phyloP scores from a whole-genome alignment of 1,140 invertebrate genomes.

The Meloidogyne floridensis region DNA sequence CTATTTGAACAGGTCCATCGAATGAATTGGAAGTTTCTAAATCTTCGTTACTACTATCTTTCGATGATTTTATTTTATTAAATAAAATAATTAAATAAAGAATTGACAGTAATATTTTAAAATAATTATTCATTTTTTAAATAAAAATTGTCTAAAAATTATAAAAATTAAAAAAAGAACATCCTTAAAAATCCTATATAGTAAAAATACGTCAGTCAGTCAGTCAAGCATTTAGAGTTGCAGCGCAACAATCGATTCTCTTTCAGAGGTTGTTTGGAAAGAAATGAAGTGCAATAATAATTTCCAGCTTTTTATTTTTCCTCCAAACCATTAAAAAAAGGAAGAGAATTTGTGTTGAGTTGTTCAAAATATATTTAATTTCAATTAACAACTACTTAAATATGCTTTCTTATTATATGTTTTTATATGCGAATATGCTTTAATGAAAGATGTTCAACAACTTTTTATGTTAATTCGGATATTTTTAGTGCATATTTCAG shows the following conservation, averaged over 20 bases:
- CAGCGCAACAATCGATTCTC: slow-evolving; percentile 2
- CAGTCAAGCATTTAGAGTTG: not conserved
- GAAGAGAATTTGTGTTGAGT: no score
- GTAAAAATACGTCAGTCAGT: not conserved
- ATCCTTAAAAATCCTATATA: not conserved
- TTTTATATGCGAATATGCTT: no score
- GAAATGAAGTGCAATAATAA: not conserved
- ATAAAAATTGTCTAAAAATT: not conserved
- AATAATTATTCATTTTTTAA: not conserved
- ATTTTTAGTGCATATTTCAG: no score
- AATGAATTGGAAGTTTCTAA: not conserved
- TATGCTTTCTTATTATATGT: no score
- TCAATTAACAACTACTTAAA: no score
- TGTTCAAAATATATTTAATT: no score
- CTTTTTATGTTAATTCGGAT: no score
- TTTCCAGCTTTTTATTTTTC: no score
- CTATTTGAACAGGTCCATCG: not conserved
- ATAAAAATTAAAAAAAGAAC: no score
- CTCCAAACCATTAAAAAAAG: no score
- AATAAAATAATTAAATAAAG: not conserved
- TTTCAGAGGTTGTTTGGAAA: not conserved
- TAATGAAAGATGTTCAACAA: no score
- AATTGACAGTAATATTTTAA: not conserved
- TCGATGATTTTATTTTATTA: not conserved
- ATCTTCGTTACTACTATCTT: not conserved